Evolutionary conservation across 2,888 invertebrate species (phyloP), one percentile per base, ranked within the genome.

Genomic region (Trachelus iudaicus): DNA sequence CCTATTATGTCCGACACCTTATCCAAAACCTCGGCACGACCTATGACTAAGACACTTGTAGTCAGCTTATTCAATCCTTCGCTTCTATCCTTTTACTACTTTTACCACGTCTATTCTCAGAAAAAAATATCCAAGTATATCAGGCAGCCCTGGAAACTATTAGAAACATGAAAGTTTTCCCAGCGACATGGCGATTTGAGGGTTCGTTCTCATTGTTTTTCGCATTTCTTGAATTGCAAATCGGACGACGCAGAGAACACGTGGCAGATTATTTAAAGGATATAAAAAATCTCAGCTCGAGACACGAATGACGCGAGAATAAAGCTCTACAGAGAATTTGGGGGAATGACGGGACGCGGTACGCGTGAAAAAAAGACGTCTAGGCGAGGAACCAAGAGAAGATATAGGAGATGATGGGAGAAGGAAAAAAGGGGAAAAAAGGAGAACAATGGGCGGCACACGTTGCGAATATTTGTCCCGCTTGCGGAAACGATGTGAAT

Each of bases 401-500:
- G 75, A 37, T n/a, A 73, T 35, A 75, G 40, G 33, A 34, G 34
- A 9, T 71, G n/a, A 78, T 31, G 2, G 23, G 68, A 56, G 23
- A 56, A 40, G 37, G 3, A 30, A 74, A 15, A 34, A 35, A 12
- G 0, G 11, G 11, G 0, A 3, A 3, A 12, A 34, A 73, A 12
- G 73, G 4, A 74, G 74, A 37, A 74, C 15, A 74, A 74, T 23
- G 30, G 11, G 30, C 15, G n/a, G 35, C 30, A 71, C 73, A 71
- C 33, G 23, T 15, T 71, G 15, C 23, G 73, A 71, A 81, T 83
- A 81, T 82, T 83, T 76, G 77, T 81, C 80, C 79, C 81, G 69
- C 76, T 76, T 76, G 73, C 69, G 75, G 80, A 74, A 80, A 78
- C 78, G 69, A 74, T 78, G 81, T 83, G 85, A 83, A 85, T 86